A percentile compares a stretch with the other conserved stretches of the same genome.
Conservation (phyloP, 2,797 vertebrate species). For the Toxotes lorentzi region DNA sequence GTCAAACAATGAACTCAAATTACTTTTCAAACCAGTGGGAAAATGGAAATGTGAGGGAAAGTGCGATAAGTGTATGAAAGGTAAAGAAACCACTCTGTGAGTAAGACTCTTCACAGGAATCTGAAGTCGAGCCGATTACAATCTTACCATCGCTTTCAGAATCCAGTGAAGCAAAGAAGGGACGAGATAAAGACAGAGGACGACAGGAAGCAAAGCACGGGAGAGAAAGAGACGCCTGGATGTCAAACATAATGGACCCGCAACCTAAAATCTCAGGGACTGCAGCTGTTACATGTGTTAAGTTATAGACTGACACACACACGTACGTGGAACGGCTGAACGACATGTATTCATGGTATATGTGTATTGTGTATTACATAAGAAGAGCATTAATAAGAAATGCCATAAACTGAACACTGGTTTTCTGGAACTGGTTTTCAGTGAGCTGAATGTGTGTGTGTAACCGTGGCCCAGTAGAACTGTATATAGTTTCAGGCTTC, state of each 20-base stretch:
- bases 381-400: slow-evolving; percentile 38
- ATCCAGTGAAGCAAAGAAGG: slow-evolving; percentile 33
- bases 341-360: slow-evolving; percentile 12
- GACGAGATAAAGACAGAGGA: slow-evolving; percentile 52
- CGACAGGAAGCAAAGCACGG: slow-evolving; percentile 26
- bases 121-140: slow-evolving; percentile 23
- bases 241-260: slow-evolving; percentile 47
- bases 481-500: slow-evolving; percentile 50
- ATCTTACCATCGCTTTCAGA: slow-evolving; percentile 55
- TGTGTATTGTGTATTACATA: slow-evolving; percentile 12
- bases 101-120: slow-evolving; percentile 5
- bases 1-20: not conserved
- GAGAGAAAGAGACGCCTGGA: slow-evolving; percentile 9
- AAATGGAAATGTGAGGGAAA: slow-evolving; percentile 13
- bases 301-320: slow-evolving; percentile 22
- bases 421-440: not conserved
- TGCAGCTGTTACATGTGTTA: slow-evolving; percentile 60
- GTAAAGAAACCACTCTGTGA: not conserved
- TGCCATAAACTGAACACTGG: not conserved
- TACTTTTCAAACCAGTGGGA: not conserved
- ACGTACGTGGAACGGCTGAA: not conserved
- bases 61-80: slow-evolving; percentile 4
- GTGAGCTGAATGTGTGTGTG: not conserved
- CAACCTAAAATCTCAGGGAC: not conserved
- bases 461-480: not conserved